Evolutionary conservation across 2,113 vertebrate genomes (phyloP).

Genomic region (Xyrauchen texanus): DNA sequence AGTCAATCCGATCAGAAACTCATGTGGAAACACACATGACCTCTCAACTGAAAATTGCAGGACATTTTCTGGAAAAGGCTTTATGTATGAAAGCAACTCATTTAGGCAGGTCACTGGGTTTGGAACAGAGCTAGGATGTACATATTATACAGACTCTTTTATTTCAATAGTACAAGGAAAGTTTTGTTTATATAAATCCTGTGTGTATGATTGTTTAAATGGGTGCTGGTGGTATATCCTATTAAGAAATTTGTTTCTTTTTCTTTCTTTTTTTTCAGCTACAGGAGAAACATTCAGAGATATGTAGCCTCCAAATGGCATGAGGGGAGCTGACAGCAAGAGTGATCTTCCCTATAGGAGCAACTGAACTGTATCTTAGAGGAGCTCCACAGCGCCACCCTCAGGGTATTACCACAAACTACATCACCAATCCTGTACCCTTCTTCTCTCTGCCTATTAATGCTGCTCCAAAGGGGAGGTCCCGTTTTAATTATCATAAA

Average conservation of each 20-base stretch:
- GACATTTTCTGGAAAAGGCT: too few species aligned
- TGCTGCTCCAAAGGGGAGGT: slow-evolving; percentile 64
- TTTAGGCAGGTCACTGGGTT: too few species aligned
- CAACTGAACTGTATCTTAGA: slow-evolving; percentile 18
- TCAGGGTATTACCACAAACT: slow-evolving; percentile 50
- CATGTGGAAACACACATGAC: too few species aligned
- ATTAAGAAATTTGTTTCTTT: background rate
- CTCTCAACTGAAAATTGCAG: too few species aligned
- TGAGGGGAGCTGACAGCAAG: slow-evolving; percentile 20
- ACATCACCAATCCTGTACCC: slow-evolving; percentile 26
- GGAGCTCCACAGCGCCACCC: slow-evolving; percentile 49
- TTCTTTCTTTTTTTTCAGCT: slow-evolving; percentile 17
- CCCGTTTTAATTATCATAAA: slow-evolving; percentile 76
- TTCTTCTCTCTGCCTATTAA: slow-evolving; percentile 48
- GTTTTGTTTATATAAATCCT: too few species aligned
- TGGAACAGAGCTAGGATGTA: too few species aligned
- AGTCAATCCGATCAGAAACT: too few species aligned
- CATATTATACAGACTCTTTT: too few species aligned
- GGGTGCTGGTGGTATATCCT: too few species aligned
- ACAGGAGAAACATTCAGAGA: slow-evolving; percentile 23
- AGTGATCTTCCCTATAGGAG: slow-evolving; percentile 18
- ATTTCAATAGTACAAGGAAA: too few species aligned
- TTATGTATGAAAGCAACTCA: too few species aligned
- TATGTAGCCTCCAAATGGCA: slow-evolving; percentile 36
- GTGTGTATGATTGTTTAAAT: too few species aligned